Evolutionary conservation across 2,113 vertebrate genomes (phyloP), one percentile per base, ranked within the genome.

Genomic region (Halcyon malimbica): DNA sequence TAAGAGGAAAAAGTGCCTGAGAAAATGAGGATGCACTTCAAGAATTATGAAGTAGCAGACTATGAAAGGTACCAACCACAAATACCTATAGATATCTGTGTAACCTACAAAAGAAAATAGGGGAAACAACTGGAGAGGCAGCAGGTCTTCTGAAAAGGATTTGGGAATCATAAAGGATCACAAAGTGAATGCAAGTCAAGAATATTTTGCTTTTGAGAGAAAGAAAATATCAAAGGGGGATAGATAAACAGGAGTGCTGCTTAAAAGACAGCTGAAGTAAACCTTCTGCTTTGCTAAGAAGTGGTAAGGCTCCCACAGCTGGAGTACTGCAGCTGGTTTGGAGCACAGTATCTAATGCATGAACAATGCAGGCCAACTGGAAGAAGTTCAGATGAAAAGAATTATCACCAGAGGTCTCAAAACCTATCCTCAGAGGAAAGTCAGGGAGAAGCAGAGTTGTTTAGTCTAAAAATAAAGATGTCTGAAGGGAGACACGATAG

Each of bases 401-500:
- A 91, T 82, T 95, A 84, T 89, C 79, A 93, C 59, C 79, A 85
- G 79, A 94, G 86, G 94, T 90, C 88, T 77, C 18, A 3, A 88
- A 93, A 83, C 60, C 59, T 88, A 65, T 56, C 71, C 76, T 92
- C 6, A 2, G 86, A 94, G 68, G 46, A 81, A 88, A 95, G 91
- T 18, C 35, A 1, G n/a, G 54, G 71, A 95, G 78, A 95, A 83
- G 37, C 44, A 80, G 85, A 62, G 54, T 77, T 94, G 79, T 83
- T 96, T 90, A 95, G 92, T 90, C 83, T 90, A 89, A 95, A 96
- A 97, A 93, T 96, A 93, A 95, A 83, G 50, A 85, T 53, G 44
- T 86, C 94, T 94, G 83, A 96, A 94, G 78, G 74, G 70, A 94
- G 70, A 87, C 2, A 0, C 0, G 33, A 95, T 90, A 96, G 73